phyloP scores from a whole-genome alignment of 2,797 vertebrate genomes.

The Peromyscus melanophrys region DNA sequence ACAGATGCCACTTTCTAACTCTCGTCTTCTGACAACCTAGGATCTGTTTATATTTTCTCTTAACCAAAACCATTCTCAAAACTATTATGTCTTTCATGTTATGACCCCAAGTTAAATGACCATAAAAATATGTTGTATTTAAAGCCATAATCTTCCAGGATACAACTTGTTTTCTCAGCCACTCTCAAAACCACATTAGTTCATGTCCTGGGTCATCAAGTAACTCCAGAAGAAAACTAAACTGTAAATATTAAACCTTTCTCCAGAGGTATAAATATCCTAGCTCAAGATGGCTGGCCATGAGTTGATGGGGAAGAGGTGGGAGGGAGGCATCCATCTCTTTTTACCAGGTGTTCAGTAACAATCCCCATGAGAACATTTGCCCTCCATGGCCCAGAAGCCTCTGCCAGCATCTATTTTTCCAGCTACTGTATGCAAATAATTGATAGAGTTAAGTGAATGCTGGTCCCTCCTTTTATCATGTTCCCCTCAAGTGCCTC shows the following conservation, averaged over 20 bases:
- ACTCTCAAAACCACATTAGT: neutral
- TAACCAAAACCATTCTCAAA: neutral
- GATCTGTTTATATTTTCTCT: constrained; percentile 8
- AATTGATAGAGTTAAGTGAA: constrained; percentile 73
- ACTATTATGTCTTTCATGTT: neutral
- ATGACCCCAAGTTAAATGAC: neutral
- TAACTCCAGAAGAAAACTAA: constrained; percentile 41
- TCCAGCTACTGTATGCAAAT: constrained; percentile 17
- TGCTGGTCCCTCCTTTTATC: constrained; percentile 48
- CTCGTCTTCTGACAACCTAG: neutral
- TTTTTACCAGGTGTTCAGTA: constrained; percentile 62
- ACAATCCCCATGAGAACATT: neutral
- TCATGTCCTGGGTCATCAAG: constrained; percentile 5
- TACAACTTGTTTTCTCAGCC: neutral
- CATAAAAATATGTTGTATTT: neutral
- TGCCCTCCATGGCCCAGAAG: neutral
- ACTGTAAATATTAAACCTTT: neutral
- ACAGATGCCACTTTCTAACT: neutral
- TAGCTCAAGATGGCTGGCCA: neutral
- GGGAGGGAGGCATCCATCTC: neutral
- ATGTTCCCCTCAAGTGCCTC: constrained; percentile 69
- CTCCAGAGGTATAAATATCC: neutral
- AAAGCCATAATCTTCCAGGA: constrained; percentile 45
- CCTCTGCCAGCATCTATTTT: constrained; percentile 60
- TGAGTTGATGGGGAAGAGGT: constrained; percentile 26